A percentile compares a stretch with the other conserved stretches of the same genome.
These are phyloP conservation scores for Hipposideros armiger DNA, from an alignment of 2,113 vertebrate genomes.

Conservation along the genomic window DNA sequence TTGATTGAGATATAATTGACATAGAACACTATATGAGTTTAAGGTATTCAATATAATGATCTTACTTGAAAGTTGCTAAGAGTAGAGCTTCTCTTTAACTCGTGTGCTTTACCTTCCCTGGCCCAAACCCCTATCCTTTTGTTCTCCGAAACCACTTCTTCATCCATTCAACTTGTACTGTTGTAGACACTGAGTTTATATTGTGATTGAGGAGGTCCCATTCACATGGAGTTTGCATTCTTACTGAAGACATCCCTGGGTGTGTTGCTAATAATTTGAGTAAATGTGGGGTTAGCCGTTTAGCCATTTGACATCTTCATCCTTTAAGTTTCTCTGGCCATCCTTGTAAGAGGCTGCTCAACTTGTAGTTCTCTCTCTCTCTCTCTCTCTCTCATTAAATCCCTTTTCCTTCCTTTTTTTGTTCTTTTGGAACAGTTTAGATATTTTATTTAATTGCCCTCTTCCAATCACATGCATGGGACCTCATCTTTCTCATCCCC, in stretches of 20 bases:
- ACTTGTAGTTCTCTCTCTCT: background rate
- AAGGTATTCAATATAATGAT: no score
- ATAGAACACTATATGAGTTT: no score
- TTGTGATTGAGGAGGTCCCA: background rate
- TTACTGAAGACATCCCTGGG: background rate
- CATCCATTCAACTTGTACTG: background rate
- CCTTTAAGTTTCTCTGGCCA: background rate
- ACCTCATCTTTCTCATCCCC: background rate
- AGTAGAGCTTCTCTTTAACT: background rate
- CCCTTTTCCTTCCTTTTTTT: background rate
- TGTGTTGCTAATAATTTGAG: background rate
- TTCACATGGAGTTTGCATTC: background rate
- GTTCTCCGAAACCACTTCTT: background rate
- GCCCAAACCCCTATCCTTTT: background rate
- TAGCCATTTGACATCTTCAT: background rate
- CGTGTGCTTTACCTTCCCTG: background rate
- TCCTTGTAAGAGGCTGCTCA: background rate
- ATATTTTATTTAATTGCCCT: conserved; percentile 42
- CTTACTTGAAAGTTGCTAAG: no score
- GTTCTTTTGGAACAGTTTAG: background rate
- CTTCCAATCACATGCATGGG: background rate
- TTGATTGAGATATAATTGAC: no score
- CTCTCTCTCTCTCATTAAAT: background rate
- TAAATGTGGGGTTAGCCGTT: background rate
- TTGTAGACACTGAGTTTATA: background rate